A percentile compares a stretch with the other conserved stretches of the same genome.
These are phyloP conservation scores for Cyclina sinensis DNA, from an alignment of 1,140 invertebrate genomes.

Conservation along the genomic window DNA sequence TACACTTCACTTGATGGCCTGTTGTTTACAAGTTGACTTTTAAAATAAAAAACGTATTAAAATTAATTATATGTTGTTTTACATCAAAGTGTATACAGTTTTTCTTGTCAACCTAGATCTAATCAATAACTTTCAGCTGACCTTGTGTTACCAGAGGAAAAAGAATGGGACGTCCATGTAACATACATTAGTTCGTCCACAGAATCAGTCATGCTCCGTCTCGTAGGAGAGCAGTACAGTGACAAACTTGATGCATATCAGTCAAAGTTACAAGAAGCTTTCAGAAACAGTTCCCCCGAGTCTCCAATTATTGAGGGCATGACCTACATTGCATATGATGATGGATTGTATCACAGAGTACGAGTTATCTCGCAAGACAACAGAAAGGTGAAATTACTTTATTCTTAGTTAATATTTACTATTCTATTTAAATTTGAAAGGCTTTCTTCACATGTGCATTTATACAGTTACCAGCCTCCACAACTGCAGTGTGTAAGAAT, in stretches of 20 bases:
- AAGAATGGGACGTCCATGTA: conserved; percentile 70
- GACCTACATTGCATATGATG: conserved; percentile 64
- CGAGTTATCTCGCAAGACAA: conserved; percentile 53
- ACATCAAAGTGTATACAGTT: too few relatives aligned
- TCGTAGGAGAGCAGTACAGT: conserved; percentile 70
- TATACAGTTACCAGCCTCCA: too few relatives aligned
- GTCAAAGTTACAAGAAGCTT: conserved; percentile 39
- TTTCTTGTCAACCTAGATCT: too few relatives aligned
- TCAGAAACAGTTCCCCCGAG: conserved; percentile 2
- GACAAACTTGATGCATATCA: conserved; percentile 57
- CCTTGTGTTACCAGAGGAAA: conserved; percentile 63
- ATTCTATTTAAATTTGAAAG: neutral
- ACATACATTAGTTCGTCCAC: conserved; percentile 62
- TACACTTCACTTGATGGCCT: too few relatives aligned
- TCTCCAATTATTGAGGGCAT: conserved; percentile 37
- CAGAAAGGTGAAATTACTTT: conserved; percentile 49
- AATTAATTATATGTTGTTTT: too few relatives aligned
- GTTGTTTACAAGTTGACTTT: too few relatives aligned
- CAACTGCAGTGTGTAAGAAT: too few relatives aligned
- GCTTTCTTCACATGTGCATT: neutral
- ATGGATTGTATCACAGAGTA: conserved; percentile 71
- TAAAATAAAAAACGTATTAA: too few relatives aligned
- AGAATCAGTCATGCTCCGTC: conserved; percentile 65
- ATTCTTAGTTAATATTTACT: neutral
- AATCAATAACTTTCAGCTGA: conserved; percentile 65